A percentile compares a stretch with the other conserved stretches of the same genome.
Evolutionary conservation across 1,140 invertebrate species (phyloP).

Genomic region (Stegodyphus dumicola): DNA sequence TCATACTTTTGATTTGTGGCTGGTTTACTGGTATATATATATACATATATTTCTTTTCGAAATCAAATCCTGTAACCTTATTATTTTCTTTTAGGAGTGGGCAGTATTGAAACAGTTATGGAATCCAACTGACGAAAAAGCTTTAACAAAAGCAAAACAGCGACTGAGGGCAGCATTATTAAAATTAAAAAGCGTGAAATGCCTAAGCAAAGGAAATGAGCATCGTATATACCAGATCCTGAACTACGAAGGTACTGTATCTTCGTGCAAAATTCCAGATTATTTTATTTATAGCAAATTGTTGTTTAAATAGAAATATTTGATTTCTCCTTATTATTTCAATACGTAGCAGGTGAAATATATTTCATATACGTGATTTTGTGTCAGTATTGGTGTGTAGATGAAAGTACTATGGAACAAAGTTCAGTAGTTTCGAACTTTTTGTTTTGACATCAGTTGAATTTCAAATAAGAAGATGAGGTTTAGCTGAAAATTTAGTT

Average conservation of each 20-base stretch:
- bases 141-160: slow-evolving; percentile 35
- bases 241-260: not conserved
- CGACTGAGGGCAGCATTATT: slow-evolving; percentile 38
- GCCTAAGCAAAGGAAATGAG: not conserved
- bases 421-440: no score
- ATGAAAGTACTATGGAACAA: no score
- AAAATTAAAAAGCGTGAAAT: slow-evolving; percentile 19
- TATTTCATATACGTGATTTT: no score
- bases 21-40: not conserved
- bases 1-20: not conserved
- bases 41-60: not conserved
- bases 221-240: slow-evolving; percentile 21
- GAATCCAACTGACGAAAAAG: slow-evolving; percentile 5
- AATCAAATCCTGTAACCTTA: not conserved
- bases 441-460: no score
- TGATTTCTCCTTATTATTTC: no score
- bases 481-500: no score
- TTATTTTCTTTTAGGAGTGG: slow-evolving; percentile 40
- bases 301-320: no score
- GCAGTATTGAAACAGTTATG: slow-evolving; percentile 25
- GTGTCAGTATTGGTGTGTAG: no score
- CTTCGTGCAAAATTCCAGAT: not conserved
- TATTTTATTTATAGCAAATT: no score
- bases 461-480: no score
- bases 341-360: no score